phyloP scores from a whole-genome alignment of 2,113 vertebrate species.

The Stigmatopora argus region DNA sequence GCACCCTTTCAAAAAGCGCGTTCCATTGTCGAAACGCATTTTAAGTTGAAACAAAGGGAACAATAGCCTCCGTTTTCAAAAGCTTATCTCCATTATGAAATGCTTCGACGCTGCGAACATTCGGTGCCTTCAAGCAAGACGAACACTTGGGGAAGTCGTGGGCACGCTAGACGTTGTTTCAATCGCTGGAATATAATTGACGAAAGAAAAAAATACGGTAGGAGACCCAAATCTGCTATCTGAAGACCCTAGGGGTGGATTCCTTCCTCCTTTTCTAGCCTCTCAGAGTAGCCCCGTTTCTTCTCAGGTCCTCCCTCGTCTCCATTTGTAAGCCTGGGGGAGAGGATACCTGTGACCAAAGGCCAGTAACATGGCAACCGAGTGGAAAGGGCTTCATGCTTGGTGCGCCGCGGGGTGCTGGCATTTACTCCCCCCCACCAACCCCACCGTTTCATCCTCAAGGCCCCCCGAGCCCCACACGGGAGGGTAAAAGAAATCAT shows the following conservation, averaged over 20 bases:
- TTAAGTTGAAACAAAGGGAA: constrained; percentile 15
- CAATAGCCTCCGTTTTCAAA: neutral
- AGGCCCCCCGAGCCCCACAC: constrained; percentile 46
- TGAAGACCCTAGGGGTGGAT: neutral
- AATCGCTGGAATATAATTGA: constrained; percentile 23
- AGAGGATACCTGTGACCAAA: constrained; percentile 61
- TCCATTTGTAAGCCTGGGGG: constrained; percentile 43
- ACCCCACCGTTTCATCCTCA: constrained; percentile 44
- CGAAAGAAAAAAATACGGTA: constrained; percentile 11
- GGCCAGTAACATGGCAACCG: constrained; percentile 66
- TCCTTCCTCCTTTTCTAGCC: constrained; percentile 1
- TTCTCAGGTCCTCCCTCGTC: constrained; percentile 20
- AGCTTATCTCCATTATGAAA: constrained; percentile 20
- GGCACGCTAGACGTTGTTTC: constrained; percentile 15
- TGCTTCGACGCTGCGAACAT: constrained; percentile 5
- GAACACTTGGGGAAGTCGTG: constrained; percentile 10
- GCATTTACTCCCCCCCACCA: constrained; percentile 58
- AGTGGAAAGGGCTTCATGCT: constrained; percentile 60
- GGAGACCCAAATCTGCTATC: constrained; percentile 34
- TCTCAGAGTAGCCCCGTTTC: constrained; percentile 22
- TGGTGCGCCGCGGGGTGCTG: constrained; percentile 59
- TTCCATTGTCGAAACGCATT: constrained; percentile 23
- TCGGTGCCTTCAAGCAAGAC: constrained; percentile 27
- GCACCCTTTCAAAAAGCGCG: constrained; percentile 11
- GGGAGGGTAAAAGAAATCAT: constrained; percentile 50